phyloP scores from a whole-genome alignment of 2,797 vertebrate genomes.

The Hemibagrus guttatus region DNA sequence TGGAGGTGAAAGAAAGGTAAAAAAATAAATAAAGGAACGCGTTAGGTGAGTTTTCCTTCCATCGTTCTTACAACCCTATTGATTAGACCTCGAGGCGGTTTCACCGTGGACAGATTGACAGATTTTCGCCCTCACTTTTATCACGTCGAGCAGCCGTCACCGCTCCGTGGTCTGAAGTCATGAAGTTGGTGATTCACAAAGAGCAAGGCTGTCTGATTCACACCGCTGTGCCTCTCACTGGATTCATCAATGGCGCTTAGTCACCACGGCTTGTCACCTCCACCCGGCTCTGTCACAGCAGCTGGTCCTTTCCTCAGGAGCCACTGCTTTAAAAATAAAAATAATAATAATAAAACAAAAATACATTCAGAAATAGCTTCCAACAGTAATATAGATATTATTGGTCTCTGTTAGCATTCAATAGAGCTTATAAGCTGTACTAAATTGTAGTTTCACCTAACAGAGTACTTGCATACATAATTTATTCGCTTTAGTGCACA shows the following conservation, averaged over 20 bases:
- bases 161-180: slow-evolving; percentile 6
- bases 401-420: neutral
- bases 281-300: neutral
- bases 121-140: neutral
- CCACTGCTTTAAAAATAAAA: neutral
- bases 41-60: neutral
- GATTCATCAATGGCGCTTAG: slow-evolving; percentile 23
- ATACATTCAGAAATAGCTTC: neutral
- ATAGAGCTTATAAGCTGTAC: neutral
- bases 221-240: neutral
- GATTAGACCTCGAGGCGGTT: neutral
- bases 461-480: neutral
- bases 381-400: neutral
- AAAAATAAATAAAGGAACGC: neutral
- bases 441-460: neutral
- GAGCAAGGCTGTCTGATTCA: slow-evolving; percentile 25
- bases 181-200: slow-evolving; percentile 25
- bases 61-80: neutral
- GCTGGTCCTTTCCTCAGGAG: neutral
- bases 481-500: neutral
- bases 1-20: neutral
- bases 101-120: neutral
- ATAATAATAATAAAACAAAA: too few relatives aligned
- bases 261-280: slow-evolving; percentile 19
- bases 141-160: neutral